Evolutionary conservation across 1,140 invertebrate species (phyloP), one percentile per base, ranked within the genome.

Genomic region (Cepaea nemoralis): DNA sequence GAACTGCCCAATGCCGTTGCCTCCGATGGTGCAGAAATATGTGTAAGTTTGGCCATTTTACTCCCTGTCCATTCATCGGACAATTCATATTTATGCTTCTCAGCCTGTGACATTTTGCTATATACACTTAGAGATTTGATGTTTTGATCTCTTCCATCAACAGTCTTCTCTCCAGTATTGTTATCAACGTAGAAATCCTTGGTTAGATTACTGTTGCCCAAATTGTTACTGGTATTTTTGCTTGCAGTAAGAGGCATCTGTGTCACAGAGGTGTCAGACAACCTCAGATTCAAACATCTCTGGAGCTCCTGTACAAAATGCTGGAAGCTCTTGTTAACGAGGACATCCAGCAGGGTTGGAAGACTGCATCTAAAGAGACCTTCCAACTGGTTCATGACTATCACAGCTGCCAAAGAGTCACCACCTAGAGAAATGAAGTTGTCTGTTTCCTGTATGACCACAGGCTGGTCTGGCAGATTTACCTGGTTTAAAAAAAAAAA

Each of bases 381-480:
- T 79, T 92, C 84, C 63, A 92, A 63, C 42, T 86, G 80, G 82
- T 89, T 86, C 42, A 84, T 77, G 31, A 93, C 85, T 27, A 88
- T 86, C 24, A 93, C 84, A 45, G 92, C 92, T 74, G 83, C 82
- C 10, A 93, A 80, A 39, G 92, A 93, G 85, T 92, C 87, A 8
- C 92, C 92, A 71, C 93, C 92, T 79, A 63, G 77, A 0, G 82
- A 33, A 8, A 92, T 83, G 92, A 91, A 93, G 66, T 87, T 88
- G 40, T 84, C 82, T 50, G 33, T 16, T 22, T 35, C 35, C 1
- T 77, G 39, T 2, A 83, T 76, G 19, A n/a, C 14, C 10, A 59
- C 59, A 27, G n/a, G 27, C 31, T 19, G 0, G 33, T 67, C 27
- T 40, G 63, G 40, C 31, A 79, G 66, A 33, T 22, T n/a, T 24